Evolutionary conservation across 2,888 invertebrate species (phyloP), one percentile per base, ranked within the genome.

Genomic region (Athrips mouffetella): DNA sequence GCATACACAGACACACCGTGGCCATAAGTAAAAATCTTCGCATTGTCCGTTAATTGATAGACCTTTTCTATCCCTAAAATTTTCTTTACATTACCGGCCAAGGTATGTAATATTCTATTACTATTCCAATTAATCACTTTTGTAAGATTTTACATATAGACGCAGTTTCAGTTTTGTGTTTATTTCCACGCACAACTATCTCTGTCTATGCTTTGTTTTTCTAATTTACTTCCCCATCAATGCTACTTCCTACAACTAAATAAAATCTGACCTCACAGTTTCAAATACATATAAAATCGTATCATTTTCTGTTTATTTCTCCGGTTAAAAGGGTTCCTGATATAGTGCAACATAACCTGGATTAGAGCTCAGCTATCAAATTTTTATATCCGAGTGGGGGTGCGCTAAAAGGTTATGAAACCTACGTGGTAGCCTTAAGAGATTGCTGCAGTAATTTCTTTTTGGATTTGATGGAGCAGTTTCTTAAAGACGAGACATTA

Each of bases 321-420:
- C 10, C 23, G 25, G 16, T 44, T 44, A 44, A 44, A 42, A 44
- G 44, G 31, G 18, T 44, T 44, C 21, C 20, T 13, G 31, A 44
- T 31, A 44, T 18, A 44, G 44, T 44, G 44, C 44, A 44, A 30
- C 20, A 44, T 31, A 42, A 42, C 44, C 31, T 44, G 31, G 44
- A 44, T 44, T 44, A 31, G 25, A 3, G 44, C 31, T 30, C 11
- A 31, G 44, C 44, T 44, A 44, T 44, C 31, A 44, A 44, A 44
- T 31, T 31, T 44, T 44, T 44, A 42, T 21, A 21, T 11, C 42
- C 21, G 4, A 13, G 31, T 16, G 13, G 39, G 10, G 8, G 21
- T 16, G 30, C 44, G 31, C 18, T 44, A 31, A 44, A 27, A 42
- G 29, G 31, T 44, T 30, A 44, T 44, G 31, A 44, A 27, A 44